Conservation (phyloP, 2,113 vertebrate genomes). For the Emydocephalus ijimae region DNA sequence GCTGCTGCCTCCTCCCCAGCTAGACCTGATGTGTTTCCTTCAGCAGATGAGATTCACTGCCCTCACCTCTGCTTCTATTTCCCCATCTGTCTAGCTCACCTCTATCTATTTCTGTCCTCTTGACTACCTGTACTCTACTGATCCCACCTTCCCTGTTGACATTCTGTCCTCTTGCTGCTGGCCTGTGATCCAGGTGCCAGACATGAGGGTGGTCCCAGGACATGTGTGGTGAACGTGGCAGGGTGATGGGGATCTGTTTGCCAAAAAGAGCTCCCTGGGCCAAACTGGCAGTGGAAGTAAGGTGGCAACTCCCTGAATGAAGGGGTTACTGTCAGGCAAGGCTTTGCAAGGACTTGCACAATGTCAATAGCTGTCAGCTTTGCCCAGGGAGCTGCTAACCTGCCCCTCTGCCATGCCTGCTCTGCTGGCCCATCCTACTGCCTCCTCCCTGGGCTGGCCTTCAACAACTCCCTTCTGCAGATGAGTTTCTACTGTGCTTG, state of each 20-base stretch:
- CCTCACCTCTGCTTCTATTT: background rate
- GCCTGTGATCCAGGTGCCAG: background rate
- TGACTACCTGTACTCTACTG: background rate
- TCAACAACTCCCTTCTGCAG: background rate
- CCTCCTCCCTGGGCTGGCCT: background rate
- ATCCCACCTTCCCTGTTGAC: background rate
- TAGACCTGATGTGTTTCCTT: background rate
- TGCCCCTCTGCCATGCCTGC: background rate
- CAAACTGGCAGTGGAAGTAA: background rate
- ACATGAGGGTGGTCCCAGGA: background rate
- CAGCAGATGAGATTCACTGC: background rate
- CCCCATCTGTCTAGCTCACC: background rate
- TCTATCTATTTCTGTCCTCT: background rate
- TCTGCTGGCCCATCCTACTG: background rate
- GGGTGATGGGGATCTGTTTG: background rate
- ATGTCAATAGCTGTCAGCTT: background rate
- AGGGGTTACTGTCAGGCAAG: background rate
- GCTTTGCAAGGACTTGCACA: background rate
- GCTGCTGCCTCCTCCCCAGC: background rate
- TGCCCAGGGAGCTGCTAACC: background rate
- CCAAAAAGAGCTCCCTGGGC: background rate
- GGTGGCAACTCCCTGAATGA: background rate
- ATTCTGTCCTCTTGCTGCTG: background rate
- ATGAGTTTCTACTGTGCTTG: background rate
- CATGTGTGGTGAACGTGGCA: background rate